phyloP scores from a whole-genome alignment of 2,113 vertebrate species.

The Myxocyprinus asiaticus region DNA sequence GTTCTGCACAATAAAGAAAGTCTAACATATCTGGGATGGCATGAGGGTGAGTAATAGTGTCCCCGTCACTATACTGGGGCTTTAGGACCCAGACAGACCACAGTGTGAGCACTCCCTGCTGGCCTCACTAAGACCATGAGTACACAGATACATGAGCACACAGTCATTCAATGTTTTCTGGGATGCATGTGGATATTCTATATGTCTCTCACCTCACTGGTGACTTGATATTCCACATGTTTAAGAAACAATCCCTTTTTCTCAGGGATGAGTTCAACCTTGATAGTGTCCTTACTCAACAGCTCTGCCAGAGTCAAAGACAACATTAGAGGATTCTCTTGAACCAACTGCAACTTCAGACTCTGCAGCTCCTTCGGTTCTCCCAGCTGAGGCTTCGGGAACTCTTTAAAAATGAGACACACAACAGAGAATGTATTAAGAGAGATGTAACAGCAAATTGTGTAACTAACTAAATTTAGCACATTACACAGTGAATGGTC shows the following conservation, averaged over 20 bases:
- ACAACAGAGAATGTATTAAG: slow-evolving; percentile 19
- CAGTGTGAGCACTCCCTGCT: too few species aligned
- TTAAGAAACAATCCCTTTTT: slow-evolving; percentile 98
- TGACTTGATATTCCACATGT: slow-evolving; percentile 96
- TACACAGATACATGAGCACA: too few species aligned
- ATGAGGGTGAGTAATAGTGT: too few species aligned
- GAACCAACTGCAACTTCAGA: slow-evolving; percentile 80
- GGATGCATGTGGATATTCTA: too few species aligned
- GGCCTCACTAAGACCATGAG: too few species aligned
- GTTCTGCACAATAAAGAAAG: too few species aligned
- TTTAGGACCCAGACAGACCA: too few species aligned
- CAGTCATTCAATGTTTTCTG: too few species aligned
- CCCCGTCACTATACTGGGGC: too few species aligned
- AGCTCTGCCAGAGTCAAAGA: slow-evolving; percentile 83
- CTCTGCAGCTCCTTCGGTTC: slow-evolving; percentile 71
- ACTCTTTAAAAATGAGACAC: slow-evolving; percentile 65
- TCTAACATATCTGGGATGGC: too few species aligned
- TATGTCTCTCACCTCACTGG: slow-evolving; percentile 82
- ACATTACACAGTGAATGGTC: too few species aligned
- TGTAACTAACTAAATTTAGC: too few species aligned
- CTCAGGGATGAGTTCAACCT: slow-evolving; percentile 93
- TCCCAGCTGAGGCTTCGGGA: slow-evolving; percentile 76
- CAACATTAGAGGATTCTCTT: slow-evolving; percentile 82
- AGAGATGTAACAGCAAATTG: background rate
- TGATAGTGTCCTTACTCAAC: slow-evolving; percentile 82